phyloP scores from a whole-genome alignment of 2,113 vertebrate species.

The Leucopsar rothschildi region DNA sequence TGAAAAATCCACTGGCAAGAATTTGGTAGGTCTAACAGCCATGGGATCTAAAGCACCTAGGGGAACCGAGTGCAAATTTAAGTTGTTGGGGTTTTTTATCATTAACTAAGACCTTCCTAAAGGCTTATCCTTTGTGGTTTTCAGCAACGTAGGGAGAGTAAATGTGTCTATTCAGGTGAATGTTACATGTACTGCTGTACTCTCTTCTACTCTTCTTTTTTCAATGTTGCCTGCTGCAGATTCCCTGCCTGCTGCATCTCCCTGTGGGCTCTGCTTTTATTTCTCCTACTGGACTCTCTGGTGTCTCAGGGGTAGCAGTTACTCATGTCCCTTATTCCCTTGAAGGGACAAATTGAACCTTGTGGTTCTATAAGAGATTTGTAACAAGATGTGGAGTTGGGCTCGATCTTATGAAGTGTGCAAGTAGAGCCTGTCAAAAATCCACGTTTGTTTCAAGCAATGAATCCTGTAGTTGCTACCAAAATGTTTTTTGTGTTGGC shows the following conservation, averaged over 20 bases:
- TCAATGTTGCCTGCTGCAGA: neutral
- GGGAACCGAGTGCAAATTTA: neutral
- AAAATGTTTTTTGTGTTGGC: neutral
- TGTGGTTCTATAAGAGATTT: neutral
- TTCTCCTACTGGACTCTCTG: neutral
- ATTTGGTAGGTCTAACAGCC: neutral
- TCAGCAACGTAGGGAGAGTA: fast-evolving
- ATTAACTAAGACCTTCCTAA: neutral
- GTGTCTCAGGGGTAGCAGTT: neutral
- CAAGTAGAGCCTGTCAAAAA: neutral
- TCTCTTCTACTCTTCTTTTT: neutral
- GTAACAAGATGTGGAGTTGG: neutral
- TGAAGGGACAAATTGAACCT: neutral
- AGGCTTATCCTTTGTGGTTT: neutral
- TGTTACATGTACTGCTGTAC: neutral
- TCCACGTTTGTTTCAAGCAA: neutral
- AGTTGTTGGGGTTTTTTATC: neutral
- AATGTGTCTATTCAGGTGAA: neutral
- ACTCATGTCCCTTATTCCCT: neutral
- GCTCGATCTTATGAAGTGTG: neutral
- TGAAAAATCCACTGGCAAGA: neutral
- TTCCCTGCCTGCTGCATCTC: neutral
- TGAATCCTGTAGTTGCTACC: neutral
- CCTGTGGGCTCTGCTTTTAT: neutral
- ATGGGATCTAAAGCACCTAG: neutral